phyloP scores from a whole-genome alignment of 1,140 invertebrate species.

The Apis laboriosa region DNA sequence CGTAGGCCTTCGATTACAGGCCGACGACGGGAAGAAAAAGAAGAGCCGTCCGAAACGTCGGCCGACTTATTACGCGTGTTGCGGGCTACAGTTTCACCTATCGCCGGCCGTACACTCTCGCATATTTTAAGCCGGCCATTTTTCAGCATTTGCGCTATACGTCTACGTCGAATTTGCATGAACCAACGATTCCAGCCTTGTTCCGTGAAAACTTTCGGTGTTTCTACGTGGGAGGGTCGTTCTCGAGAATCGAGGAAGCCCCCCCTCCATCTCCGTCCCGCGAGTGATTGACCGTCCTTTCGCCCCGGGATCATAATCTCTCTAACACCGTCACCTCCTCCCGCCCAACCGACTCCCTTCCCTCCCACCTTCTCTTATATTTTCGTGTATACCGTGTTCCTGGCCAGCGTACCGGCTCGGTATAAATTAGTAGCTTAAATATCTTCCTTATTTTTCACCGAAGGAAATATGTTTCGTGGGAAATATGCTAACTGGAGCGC shows the following conservation, averaged over 20 bases:
- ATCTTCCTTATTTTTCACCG: background rate
- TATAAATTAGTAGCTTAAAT: conserved; percentile 19
- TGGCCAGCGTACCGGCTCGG: background rate
- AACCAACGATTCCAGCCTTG: conserved; percentile 70
- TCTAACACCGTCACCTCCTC: background rate
- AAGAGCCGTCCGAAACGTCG: conserved; percentile 63
- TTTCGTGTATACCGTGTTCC: background rate
- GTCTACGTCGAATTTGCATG: conserved; percentile 75
- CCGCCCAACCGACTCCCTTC: background rate
- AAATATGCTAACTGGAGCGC: background rate
- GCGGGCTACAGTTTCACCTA: conserved; percentile 71
- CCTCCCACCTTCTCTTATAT: background rate
- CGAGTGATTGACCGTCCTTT: conserved; percentile 36
- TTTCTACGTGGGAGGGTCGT: conserved; percentile 24
- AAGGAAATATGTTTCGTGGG: background rate
- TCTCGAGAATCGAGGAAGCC: conserved; percentile 15
- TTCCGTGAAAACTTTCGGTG: conserved; percentile 61
- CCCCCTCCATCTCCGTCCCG: background rate
- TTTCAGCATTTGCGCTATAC: conserved; percentile 79
- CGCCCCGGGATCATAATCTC: conserved; percentile 11
- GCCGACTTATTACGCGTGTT: conserved; percentile 69
- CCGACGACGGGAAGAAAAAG: conserved; percentile 9
- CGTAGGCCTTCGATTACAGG: background rate
- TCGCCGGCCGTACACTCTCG: conserved; percentile 78
- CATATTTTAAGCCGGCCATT: conserved; percentile 80